phyloP scores from a whole-genome alignment of 1,140 invertebrate genomes.

The Mesaphorura yosii region DNA sequence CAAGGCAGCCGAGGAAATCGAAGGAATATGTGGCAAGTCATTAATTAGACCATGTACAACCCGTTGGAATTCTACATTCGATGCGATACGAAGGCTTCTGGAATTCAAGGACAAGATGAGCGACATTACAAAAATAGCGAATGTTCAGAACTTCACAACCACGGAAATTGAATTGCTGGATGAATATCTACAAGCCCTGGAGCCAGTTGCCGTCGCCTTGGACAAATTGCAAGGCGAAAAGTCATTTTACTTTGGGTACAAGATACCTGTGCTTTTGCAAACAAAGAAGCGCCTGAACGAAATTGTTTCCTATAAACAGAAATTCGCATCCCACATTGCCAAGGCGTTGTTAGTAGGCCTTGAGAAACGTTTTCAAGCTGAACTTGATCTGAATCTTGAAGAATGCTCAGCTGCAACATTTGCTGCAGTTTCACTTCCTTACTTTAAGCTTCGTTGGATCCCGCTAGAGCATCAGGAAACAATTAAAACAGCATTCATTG shows the following conservation, averaged over 20 bases:
- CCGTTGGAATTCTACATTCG: conserved; percentile 13
- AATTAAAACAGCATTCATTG: neutral
- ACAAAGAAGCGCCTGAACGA: neutral
- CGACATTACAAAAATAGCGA: neutral
- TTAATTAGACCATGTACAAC: neutral
- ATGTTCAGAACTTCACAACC: neutral
- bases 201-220: neutral
- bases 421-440: conserved; percentile 6
- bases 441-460: conserved; percentile 15
- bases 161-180: conserved; percentile 1
- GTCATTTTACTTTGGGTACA: conserved; percentile 5
- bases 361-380: neutral
- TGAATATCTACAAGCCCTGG: neutral
- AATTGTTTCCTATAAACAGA: neutral
- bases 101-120: neutral
- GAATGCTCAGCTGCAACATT: neutral
- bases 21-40: neutral
- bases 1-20: neutral
- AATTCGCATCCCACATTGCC: neutral
- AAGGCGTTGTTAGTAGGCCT: neutral
- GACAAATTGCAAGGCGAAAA: conserved; percentile 7
- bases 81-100: neutral
- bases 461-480: neutral
- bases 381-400: neutral
- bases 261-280: neutral